Base-by-base conservation (phyloP, 1,140 invertebrate genomes). In the Ceratoteleas bidentatus region DNA sequence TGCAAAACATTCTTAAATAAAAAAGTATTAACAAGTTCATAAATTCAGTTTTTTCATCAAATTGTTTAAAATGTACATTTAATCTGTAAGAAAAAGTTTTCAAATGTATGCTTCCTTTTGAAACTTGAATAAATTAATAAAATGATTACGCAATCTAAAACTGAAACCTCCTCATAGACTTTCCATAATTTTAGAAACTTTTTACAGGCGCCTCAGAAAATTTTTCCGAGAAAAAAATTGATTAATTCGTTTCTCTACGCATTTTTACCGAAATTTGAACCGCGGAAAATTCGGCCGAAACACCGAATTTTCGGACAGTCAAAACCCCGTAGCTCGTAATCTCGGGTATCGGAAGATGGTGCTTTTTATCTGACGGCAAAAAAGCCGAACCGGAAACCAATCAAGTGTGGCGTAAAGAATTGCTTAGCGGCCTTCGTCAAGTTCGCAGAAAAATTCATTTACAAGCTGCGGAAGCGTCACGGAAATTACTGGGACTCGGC, bases 401-500 rank as follows among this genome's bases (percentile, higher is more conserved):
- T 69, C 80, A 73, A 81, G 69, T 74, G 56, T 68, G 58, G 78
- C 70, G 70, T 75, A 70, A 64, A 77, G 74, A 82, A 77, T 77
- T 62, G 74, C 74, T 77, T 53, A 43, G 13, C 69, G 74, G 40
- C 81, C 81, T 83, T 83, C 81, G 58, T 14, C 40, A 64, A 58
- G 40, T 78, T 77, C 72, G 79, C 65, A 72, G 73, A 77, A 82
- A 74, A 83, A 78, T 77, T 70, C 60, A 75, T 73, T 69, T 72
- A 64, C 45, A 58, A 70, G 62, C 52, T 45, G 53, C 74, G 52
- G 54, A 66, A 66, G 56, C 32, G 14, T 32, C 49, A 15, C 10
- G 54, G n/a, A 61, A 61, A 68, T 64, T 52, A n/a, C 13, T 2
- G 9, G 9, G 4, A 54, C 34, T 13, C 53, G 14, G 13, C 52